Evolutionary conservation across 2,888 invertebrate species (phyloP).

Genomic region (Euplagia quadripunctaria): DNA sequence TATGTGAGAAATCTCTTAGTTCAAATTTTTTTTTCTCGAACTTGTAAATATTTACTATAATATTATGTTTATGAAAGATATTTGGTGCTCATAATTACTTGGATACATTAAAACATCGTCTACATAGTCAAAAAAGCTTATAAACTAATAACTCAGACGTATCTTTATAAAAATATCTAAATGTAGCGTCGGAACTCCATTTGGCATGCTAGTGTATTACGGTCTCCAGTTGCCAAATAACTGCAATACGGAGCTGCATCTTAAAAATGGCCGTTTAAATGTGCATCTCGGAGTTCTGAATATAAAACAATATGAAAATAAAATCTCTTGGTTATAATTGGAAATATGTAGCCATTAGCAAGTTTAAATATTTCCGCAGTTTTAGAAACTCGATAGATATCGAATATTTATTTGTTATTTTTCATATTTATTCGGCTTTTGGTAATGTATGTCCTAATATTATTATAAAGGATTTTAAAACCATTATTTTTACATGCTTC

Average conservation of each 20-base stretch:
- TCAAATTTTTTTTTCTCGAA: not conserved
- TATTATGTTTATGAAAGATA: not conserved
- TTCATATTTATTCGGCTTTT: no score
- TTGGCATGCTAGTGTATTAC: slow-evolving; percentile 19
- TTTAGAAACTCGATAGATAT: no score
- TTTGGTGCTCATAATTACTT: not conserved
- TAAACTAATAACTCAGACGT: not conserved
- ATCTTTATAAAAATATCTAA: not conserved
- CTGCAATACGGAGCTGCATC: slow-evolving; percentile 8
- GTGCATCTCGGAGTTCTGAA: not conserved
- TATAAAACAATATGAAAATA: not conserved
- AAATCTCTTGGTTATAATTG: no score
- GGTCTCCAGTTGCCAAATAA: slow-evolving; percentile 18
- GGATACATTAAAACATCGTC: not conserved
- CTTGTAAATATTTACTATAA: not conserved
- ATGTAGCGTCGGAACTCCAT: slow-evolving; percentile 6
- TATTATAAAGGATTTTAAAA: no score
- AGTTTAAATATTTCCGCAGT: no score
- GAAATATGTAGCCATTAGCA: no score
- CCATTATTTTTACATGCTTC: no score
- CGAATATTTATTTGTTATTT: no score
- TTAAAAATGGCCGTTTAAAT: slow-evolving; percentile 18
- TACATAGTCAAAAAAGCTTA: not conserved
- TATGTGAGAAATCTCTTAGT: no score
- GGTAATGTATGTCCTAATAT: no score